Base-by-base conservation (phyloP, 2,888 invertebrate species). In the Desoria tigrina region DNA sequence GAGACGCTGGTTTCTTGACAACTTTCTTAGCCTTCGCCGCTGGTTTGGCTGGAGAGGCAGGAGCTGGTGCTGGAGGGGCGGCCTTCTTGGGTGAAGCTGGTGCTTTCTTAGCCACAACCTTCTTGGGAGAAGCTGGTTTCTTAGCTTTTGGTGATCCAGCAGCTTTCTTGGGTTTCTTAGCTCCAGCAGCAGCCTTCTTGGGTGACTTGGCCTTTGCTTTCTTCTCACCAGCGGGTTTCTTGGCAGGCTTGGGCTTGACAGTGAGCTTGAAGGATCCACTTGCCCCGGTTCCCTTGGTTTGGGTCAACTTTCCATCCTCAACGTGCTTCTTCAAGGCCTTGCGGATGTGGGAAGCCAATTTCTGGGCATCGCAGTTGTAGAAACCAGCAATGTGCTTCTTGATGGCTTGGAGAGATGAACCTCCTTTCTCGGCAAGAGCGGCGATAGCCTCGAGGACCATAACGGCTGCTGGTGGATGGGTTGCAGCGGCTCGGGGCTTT, bases 371-470 rank as follows among this genome's bases (percentile, higher is more conserved):
- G 11, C 86, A 81, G 64, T 84, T 84, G 81, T 86, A 86, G n/a
- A 82, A 84, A n/a, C 82, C 79, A 14, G 82, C 79, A 56, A 88
- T 83, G 78, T 84, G 87, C 76, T 87, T 87, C 77, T 86, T 87
- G n/a, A n/a, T n/a, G n/a, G n/a, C n/a, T n/a, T n/a, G n/a, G n/a
- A n/a, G n/a, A n/a, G n/a, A n/a, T n/a, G 77, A 86, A 32, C 87
- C 87, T 59, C 83, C 82, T 42, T 84, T 82, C 75, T 79, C 79
- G 61, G 78, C 78, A 57, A 78, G 59, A 7, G 61, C 65, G 3
- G 54, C 56, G 68, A 79, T 77, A 2, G 87, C 86, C 42, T 79
- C 79, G 73, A 81, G 83, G 0, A 87, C 86, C 86, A 87, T 85
- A 28, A 80, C 80, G 1, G 82, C 77, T 0, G 83, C 82, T 18